Evolutionary conservation across 2,797 vertebrate species (phyloP).

Genomic region (Ispidina lecontei): DNA sequence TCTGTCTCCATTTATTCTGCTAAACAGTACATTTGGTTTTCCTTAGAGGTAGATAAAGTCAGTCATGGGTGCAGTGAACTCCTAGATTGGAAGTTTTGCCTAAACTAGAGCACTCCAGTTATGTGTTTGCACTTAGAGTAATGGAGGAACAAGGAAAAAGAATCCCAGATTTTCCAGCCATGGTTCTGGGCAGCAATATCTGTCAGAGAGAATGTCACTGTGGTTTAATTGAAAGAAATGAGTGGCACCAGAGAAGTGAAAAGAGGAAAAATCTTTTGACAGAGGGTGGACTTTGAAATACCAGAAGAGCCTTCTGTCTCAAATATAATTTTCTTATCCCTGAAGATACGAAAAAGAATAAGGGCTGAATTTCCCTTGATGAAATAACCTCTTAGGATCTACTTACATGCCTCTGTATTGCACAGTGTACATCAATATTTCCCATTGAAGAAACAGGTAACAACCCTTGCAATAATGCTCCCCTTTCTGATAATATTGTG

Average conservation of each 20-base stretch:
- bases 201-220: background rate
- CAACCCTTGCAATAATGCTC: background rate
- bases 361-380: background rate
- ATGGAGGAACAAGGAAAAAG: background rate
- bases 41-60: background rate
- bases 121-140: background rate
- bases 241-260: background rate
- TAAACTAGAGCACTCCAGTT: background rate
- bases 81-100: background rate
- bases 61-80: background rate
- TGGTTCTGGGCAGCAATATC: background rate
- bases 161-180: background rate
- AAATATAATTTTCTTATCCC: background rate
- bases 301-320: background rate
- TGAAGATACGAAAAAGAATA: background rate
- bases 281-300: background rate
- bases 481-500: slow-evolving; percentile 48
- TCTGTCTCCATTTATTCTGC: background rate
- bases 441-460: background rate
- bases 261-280: background rate
- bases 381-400: background rate
- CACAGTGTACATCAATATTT: background rate
- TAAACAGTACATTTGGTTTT: background rate
- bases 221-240: background rate
- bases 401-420: background rate